These are phyloP conservation scores for Schmidtea mediterranea DNA, from an alignment of 1,140 invertebrate species.

Conservation along the genomic window DNA sequence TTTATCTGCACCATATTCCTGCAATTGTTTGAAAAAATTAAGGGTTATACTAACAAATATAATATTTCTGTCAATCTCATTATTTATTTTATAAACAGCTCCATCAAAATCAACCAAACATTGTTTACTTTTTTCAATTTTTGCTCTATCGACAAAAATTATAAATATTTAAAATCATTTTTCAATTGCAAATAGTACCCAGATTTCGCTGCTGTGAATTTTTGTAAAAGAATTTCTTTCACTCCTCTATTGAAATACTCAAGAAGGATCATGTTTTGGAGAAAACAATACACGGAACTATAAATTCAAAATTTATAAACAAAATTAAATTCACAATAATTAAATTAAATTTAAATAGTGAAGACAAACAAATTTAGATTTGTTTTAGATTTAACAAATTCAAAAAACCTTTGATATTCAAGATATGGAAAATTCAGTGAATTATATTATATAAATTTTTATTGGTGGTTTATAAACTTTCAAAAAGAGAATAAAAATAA, in stretches of 20 bases:
- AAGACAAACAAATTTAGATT: too few relatives aligned
- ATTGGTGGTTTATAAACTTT: too few relatives aligned
- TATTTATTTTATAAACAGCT: conserved; percentile 85
- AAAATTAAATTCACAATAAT: too few relatives aligned
- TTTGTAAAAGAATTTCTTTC: neutral
- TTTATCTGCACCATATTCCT: conserved; percentile 87
- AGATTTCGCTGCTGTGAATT: neutral
- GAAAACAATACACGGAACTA: neutral
- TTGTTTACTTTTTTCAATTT: neutral
- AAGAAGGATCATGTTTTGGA: conserved; percentile 3
- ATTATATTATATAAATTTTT: too few relatives aligned
- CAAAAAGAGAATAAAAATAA: too few relatives aligned
- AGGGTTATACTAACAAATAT: conserved; percentile 78
- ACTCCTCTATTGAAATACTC: conserved; percentile 1
- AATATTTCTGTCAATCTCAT: conserved; percentile 60
- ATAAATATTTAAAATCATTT: too few relatives aligned
- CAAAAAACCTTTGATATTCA: too few relatives aligned
- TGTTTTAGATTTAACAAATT: too few relatives aligned
- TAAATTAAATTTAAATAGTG: too few relatives aligned
- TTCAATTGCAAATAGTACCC: neutral
- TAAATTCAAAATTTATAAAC: too few relatives aligned
- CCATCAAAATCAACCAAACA: conserved; percentile 79
- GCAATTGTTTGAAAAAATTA: conserved; percentile 91
- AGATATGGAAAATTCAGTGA: too few relatives aligned
- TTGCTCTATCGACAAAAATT: neutral